Evolutionary conservation across 1,140 invertebrate species (phyloP), one percentile per base, ranked within the genome.

Genomic region (Zeugodacus cucurbitae): DNA sequence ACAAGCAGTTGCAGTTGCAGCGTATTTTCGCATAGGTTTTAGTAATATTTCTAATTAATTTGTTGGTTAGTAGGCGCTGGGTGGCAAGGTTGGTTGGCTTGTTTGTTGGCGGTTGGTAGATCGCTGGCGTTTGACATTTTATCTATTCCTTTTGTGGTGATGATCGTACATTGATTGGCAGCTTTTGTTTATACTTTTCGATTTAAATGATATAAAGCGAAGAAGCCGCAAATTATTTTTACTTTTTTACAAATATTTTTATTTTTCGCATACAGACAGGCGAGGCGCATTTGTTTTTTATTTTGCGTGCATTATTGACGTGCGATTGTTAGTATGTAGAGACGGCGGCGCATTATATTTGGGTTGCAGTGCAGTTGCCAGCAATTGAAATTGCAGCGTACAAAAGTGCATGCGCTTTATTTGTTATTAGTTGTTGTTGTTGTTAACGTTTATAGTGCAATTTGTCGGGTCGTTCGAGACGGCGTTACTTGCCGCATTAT

Each of bases 121-220:
- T 82, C 74, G 74, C 41, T 48, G 17, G 41, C 74, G 74, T 82
- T 82, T 74, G 32, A 22, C 17, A 74, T 74, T 62, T 74, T 62
- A 6, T 3, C 7, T 22, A n/a, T 62, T 32, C 22, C 20, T 34
- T 74, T 74, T 74, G 17, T 74, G 67, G 34, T 34, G 74, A 48
- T 82, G 74, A 82, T 54, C 74, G 74, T 48, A 29, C 74, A 82
- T 82, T 82, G 74, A 26, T 48, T 82, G 44, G 74, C 41, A 48
- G 22, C 41, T 48, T 82, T 82, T 54, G 22, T n/a, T 14, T n/a
- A n/a, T n/a, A n/a, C n/a, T 26, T 62, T 62, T 82, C 8, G 41
- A 48, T 82, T 54, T 17, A 7, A 82, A n/a, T 44, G 41, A 29
- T 41, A 44, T 48, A 82, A 82, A 48, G 44, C 74, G 74, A 48